These are phyloP conservation scores for Montipora foliosa DNA, from an alignment of 64 coral and sea anemone genomes.

Conservation along the genomic window DNA sequence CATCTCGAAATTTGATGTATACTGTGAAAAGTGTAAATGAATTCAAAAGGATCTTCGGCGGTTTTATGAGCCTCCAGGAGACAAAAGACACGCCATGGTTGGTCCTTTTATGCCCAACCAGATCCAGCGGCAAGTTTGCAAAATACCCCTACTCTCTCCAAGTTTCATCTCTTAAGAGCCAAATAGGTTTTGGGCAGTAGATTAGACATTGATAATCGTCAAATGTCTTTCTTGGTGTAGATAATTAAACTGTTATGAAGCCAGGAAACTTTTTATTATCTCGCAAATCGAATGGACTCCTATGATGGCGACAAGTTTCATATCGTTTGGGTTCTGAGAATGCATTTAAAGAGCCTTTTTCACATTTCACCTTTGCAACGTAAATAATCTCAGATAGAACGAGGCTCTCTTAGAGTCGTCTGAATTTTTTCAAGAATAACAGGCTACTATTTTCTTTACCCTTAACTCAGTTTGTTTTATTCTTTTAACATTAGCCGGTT, in stretches of 20 bases:
- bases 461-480: neutral
- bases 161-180: neutral
- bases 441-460: no score
- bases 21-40: neutral
- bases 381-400: neutral
- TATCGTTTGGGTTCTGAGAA: neutral
- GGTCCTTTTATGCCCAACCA: neutral
- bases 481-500: neutral
- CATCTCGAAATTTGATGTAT: neutral
- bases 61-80: neutral
- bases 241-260: no score
- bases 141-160: neutral
- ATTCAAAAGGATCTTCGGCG: neutral
- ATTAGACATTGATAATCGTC: no score
- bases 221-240: no score
- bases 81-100: neutral
- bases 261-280: no score
- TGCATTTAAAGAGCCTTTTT: neutral
- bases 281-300: no score
- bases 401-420: neutral
- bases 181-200: no score
- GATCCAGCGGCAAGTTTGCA: neutral
- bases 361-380: neutral
- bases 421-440: no score
- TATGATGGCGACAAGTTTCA: no score